Evolutionary conservation across 30 jellyfish, hydroid and myxozoan species (phyloP), one percentile per base, ranked within the genome.

Genomic region (Turritopsis dohrnii): DNA sequence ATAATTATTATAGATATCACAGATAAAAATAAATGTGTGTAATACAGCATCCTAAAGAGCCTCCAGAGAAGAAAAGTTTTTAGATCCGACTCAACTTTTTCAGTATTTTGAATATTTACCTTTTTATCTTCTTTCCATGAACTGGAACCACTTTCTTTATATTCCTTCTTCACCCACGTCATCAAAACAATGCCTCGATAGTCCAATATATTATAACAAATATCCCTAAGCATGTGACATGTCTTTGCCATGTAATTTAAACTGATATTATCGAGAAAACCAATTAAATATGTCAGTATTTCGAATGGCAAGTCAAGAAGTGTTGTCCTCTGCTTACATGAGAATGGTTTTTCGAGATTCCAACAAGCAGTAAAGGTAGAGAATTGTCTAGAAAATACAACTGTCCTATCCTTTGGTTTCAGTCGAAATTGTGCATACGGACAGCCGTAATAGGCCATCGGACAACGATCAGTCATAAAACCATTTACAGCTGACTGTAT

Each of bases 401-500:
- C 85, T 7, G 24, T 65, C 41, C 85, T 28, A 25, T 72, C 85
- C 21, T 52, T 52, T 8, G 92, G 92, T 41, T 76, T 29, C 18
- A 85, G 60, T 19, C 92, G 25, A 18, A 22, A 13, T 85, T 60
- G 81, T 16, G 92, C 28, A 65, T 31, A 93, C 7, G 96, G 90
- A 76, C 98, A 93, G 28, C 98, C 98, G 71, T 84, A 88, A 60
- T 86, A 90, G 16, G 96, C 92, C 79, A 93, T 95, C 76, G 98
- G 98, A 87, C 98, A 93, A 29, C 96, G 90, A 25, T 88, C 95
- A 84, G 84, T 86, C 53, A 88, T 66, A 96, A 96, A 93, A 22
- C 86, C 91, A 30, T 93, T 87, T 30, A 93, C 23, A 28, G 89
- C 89, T 22, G 96, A 90, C 75, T 88, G 93, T 19, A 93, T 88